Evolutionary conservation across 64 coral and sea anemone species (phyloP).

Genomic region (Actinia tenebrosa): DNA sequence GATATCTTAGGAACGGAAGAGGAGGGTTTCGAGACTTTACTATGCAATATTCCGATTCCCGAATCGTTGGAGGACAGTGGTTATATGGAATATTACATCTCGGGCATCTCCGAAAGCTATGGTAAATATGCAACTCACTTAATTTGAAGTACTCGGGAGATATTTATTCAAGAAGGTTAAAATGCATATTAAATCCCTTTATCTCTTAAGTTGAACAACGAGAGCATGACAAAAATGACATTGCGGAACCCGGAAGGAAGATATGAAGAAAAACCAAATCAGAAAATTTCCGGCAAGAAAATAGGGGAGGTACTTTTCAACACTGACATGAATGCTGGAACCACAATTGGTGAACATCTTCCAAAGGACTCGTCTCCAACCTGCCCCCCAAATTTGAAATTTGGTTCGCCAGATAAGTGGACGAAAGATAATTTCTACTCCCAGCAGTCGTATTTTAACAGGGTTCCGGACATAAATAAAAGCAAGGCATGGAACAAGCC

Average conservation of each 20-base stretch:
- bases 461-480: not conserved
- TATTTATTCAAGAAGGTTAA: not conserved
- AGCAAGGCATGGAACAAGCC: not conserved
- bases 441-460: not conserved
- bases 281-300: slow-evolving; percentile 4
- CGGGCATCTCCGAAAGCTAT: not conserved
- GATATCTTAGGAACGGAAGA: not conserved
- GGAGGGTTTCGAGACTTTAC: not conserved
- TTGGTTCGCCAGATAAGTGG: not conserved
- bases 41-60: slow-evolving; percentile 1
- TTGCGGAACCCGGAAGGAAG: not conserved
- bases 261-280: not conserved
- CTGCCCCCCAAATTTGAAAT: not conserved
- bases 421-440: not conserved
- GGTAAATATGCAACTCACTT: not conserved
- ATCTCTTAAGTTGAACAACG: not conserved
- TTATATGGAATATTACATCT: not conserved
- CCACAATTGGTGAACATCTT: not conserved
- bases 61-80: not conserved
- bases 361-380: not conserved
- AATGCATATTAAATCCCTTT: not conserved
- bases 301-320: not conserved
- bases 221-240: not conserved
- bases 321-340: not conserved
- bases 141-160: not conserved